Evolutionary conservation across 2,797 vertebrate species (phyloP).

Genomic region (Ptychadena robeensis): DNA sequence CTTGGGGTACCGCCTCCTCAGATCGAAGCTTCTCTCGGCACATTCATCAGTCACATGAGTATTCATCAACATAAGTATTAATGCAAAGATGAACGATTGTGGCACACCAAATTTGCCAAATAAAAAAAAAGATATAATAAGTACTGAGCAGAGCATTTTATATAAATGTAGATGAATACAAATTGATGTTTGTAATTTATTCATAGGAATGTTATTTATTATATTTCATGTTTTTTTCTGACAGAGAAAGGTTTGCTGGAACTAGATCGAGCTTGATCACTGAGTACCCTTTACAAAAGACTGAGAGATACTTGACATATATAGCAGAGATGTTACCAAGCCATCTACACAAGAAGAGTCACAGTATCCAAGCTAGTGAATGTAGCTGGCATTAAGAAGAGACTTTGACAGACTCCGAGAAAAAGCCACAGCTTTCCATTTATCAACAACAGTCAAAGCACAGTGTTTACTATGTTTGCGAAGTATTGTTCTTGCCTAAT

Average conservation of each 20-base stretch:
- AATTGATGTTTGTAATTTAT: neutral
- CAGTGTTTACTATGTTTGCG: neutral
- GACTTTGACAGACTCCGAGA: neutral
- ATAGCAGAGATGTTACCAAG: neutral
- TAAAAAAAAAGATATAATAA: neutral
- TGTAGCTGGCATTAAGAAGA: neutral
- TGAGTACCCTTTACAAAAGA: neutral
- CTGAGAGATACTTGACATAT: constrained; percentile 30
- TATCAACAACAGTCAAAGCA: neutral
- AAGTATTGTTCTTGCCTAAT: neutral
- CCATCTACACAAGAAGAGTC: constrained; percentile 26
- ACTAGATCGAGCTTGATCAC: neutral
- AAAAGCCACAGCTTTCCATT: neutral
- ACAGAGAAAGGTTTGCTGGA: neutral
- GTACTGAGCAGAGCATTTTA: neutral
- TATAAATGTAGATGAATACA: neutral
- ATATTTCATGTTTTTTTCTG: neutral
- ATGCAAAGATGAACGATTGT: neutral
- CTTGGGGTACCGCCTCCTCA: constrained; percentile 14
- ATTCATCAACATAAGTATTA: neutral
- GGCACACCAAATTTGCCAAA: neutral
- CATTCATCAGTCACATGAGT: neutral
- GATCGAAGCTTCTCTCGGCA: neutral
- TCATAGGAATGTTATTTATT: neutral
- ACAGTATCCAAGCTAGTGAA: neutral